These are phyloP conservation scores for Harlomillsia oculata DNA, from an alignment of 1,140 invertebrate genomes.

Conservation along the genomic window DNA sequence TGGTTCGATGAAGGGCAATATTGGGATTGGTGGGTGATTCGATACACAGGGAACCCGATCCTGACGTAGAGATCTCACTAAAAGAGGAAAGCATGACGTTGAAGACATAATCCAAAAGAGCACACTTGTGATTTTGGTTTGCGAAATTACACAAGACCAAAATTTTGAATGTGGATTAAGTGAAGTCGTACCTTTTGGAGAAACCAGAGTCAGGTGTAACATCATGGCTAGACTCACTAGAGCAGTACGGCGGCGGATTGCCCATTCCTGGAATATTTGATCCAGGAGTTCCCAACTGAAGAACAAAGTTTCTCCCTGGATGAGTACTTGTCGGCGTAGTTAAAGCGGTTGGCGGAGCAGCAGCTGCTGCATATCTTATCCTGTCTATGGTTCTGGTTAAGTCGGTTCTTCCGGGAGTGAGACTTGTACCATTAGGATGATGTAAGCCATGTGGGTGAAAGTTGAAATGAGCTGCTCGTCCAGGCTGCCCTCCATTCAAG, in stretches of 20 bases:
- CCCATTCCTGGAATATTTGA: slow-evolving; percentile 25
- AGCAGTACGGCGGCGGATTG: slow-evolving; percentile 35
- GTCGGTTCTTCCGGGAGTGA: slow-evolving; percentile 25
- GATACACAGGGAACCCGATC: too few species aligned
- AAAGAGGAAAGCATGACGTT: too few species aligned
- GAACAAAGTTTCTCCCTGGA: slow-evolving; percentile 34
- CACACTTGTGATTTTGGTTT: too few species aligned
- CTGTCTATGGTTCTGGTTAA: slow-evolving; percentile 33
- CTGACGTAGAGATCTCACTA: too few species aligned
- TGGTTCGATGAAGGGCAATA: too few species aligned
- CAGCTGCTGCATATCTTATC: slow-evolving; percentile 30
- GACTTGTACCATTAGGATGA: slow-evolving; percentile 18
- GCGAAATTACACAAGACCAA: not conserved
- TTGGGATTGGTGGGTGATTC: too few species aligned
- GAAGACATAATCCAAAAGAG: too few species aligned
- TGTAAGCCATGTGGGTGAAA: slow-evolving; percentile 30
- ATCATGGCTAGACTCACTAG: slow-evolving; percentile 35
- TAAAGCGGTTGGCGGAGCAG: slow-evolving; percentile 29
- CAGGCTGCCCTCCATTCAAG: slow-evolving; percentile 26
- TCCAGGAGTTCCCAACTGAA: slow-evolving; percentile 26
- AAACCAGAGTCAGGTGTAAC: slow-evolving; percentile 34
- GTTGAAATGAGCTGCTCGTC: slow-evolving; percentile 26
- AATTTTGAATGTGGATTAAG: not conserved
- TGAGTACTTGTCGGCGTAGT: slow-evolving; percentile 27
- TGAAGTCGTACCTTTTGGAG: too few species aligned